Evolutionary conservation across 1,140 invertebrate species (phyloP).

Genomic region (Prorops nasuta): DNA sequence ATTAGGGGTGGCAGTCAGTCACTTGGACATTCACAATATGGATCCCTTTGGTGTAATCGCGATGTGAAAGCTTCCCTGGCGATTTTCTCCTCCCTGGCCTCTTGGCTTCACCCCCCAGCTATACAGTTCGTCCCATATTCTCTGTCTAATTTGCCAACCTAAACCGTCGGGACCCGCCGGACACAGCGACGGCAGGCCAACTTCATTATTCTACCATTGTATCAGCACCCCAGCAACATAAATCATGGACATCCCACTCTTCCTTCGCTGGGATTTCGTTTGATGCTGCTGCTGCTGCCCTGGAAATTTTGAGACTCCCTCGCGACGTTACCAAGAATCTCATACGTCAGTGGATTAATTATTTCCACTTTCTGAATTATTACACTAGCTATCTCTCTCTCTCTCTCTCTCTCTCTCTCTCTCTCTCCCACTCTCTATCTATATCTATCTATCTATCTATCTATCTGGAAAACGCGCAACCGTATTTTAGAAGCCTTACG

Average conservation of each 20-base stretch:
- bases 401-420: too few relatives aligned
- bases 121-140: constrained; percentile 34
- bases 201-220: constrained; percentile 46
- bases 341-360: too few relatives aligned
- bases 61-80: constrained; percentile 27
- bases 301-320: constrained; percentile 10
- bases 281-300: constrained; percentile 16
- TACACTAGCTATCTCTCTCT: too few relatives aligned
- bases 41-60: constrained; percentile 35
- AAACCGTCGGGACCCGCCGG: constrained; percentile 31
- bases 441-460: too few relatives aligned
- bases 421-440: too few relatives aligned
- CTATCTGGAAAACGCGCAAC: too few relatives aligned
- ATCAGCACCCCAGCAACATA: constrained; percentile 39
- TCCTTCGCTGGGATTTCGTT: constrained; percentile 21
- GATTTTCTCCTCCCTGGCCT: constrained; percentile 14
- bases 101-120: constrained; percentile 14
- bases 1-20: constrained; percentile 22
- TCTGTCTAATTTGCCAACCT: constrained; percentile 39
- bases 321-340: constrained; percentile 14
- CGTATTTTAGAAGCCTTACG: too few relatives aligned
- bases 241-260: constrained; percentile 31
- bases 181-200: constrained; percentile 25
- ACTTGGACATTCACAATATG: constrained; percentile 34
- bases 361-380: too few relatives aligned